A percentile compares a stretch with the other conserved stretches of the same genome.
Conservation (phyloP, 2,888 invertebrate genomes). For the Sinelater perroti region DNA sequence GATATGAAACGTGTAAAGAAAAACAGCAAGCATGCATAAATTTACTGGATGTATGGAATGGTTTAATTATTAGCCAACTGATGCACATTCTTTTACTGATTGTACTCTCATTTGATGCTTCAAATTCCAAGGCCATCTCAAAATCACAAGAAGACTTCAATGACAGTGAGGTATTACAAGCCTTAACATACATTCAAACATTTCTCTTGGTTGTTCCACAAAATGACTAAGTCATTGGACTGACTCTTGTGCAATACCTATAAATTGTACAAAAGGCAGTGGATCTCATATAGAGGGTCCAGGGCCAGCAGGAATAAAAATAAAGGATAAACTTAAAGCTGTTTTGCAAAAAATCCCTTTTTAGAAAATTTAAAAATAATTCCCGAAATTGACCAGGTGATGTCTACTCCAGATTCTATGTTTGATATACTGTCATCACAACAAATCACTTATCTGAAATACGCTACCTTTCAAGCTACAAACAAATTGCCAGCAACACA, state of each 20-base stretch:
- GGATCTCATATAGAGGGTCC: neutral
- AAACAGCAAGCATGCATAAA: too few relatives aligned
- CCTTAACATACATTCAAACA: neutral
- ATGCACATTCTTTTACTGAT: slow-evolving; percentile 5
- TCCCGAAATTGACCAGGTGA: too few relatives aligned
- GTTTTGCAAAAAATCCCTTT: slow-evolving; percentile 1
- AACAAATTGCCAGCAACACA: neutral
- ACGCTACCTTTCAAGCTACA: too few relatives aligned
- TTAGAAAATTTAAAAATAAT: too few relatives aligned
- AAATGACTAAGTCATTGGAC: slow-evolving; percentile 4
- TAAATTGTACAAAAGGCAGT: too few relatives aligned
- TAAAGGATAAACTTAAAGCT: neutral
- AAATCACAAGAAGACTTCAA: slow-evolving; percentile 13
- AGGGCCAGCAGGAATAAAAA: too few relatives aligned
- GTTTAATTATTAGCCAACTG: too few relatives aligned
- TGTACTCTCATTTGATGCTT: slow-evolving; percentile 2
- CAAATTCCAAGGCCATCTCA: slow-evolving; percentile 5
- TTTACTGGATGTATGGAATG: too few relatives aligned
- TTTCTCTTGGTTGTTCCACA: neutral
- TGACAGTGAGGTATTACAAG: slow-evolving; percentile 3
- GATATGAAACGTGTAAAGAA: too few relatives aligned
- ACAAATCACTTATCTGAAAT: too few relatives aligned
- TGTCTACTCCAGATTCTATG: too few relatives aligned
- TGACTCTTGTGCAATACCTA: neutral
- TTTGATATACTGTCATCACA: too few relatives aligned